phyloP scores from a whole-genome alignment of 2,797 vertebrate species.

The Champsocephalus esox region DNA sequence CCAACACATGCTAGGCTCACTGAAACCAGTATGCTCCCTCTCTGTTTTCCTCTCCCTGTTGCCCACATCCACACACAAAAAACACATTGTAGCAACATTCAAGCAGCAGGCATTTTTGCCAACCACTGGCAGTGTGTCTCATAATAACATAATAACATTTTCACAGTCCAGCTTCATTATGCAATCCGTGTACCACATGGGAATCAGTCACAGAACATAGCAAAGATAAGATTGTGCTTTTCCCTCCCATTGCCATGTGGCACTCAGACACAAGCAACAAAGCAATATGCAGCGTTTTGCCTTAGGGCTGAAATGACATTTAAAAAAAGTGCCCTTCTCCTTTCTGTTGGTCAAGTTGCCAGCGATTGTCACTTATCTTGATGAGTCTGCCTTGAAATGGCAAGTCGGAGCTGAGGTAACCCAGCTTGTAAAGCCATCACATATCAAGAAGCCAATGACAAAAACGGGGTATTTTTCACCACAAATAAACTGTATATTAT shows the following conservation, averaged over 20 bases:
- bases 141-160: constrained; percentile 71
- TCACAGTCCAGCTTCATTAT: constrained; percentile 72
- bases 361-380: constrained; percentile 36
- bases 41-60: constrained; percentile 19
- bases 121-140: constrained; percentile 65
- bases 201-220: constrained; percentile 49
- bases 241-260: constrained; percentile 46
- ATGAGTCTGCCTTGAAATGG: constrained; percentile 41
- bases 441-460: constrained; percentile 27
- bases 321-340: constrained; percentile 46
- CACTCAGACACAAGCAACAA: constrained; percentile 40
- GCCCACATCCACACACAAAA: constrained; percentile 46
- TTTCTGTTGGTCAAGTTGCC: constrained; percentile 45
- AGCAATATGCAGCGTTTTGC: constrained; percentile 44
- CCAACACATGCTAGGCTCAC: constrained; percentile 41
- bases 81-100: constrained; percentile 41
- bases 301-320: constrained; percentile 57
- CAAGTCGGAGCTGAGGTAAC: background rate
- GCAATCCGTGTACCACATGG: constrained; percentile 61
- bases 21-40: constrained; percentile 43
- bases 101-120: constrained; percentile 51
- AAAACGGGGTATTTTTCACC: background rate
- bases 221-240: constrained; percentile 46
- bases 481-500: background rate
- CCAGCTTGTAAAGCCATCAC: background rate